phyloP scores from a whole-genome alignment of 1,140 invertebrate species.

The Apolygus lucorum region DNA sequence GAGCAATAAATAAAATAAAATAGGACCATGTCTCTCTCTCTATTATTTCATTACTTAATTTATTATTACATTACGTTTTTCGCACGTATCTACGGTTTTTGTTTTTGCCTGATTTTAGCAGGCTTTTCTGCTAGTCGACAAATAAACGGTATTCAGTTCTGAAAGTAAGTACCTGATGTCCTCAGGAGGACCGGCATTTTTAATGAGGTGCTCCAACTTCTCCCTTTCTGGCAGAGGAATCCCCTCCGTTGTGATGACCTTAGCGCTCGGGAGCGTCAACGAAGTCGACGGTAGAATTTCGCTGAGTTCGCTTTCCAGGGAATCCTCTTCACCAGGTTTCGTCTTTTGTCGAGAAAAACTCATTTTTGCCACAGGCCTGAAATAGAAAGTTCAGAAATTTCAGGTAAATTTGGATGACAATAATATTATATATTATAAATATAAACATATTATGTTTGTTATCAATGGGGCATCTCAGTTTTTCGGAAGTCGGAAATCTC shows the following conservation, averaged over 20 bases:
- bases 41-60: too few relatives aligned
- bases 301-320: slow-evolving; percentile 34
- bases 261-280: slow-evolving; percentile 35
- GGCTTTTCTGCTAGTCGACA: too few relatives aligned
- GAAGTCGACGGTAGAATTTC: slow-evolving; percentile 24
- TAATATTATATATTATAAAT: not conserved
- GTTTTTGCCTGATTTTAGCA: too few relatives aligned
- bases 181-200: slow-evolving; percentile 29
- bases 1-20: too few relatives aligned
- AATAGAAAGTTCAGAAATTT: too few relatives aligned
- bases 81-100: too few relatives aligned
- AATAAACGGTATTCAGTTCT: too few relatives aligned
- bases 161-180: slow-evolving; percentile 25
- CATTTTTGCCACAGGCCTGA: slow-evolving; percentile 41
- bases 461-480: too few relatives aligned
- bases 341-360: slow-evolving; percentile 19
- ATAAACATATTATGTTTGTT: too few relatives aligned
- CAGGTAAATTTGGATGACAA: too few relatives aligned
- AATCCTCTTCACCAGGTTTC: slow-evolving; percentile 18
- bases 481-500: not conserved
- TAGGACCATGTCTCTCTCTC: too few relatives aligned
- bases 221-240: slow-evolving; percentile 38
- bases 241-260: slow-evolving; percentile 35
- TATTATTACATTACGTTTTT: too few relatives aligned
- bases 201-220: slow-evolving; percentile 37